Evolutionary conservation across 2,113 vertebrate species (phyloP), one percentile per base, ranked within the genome.

Genomic region (Manacus vitellinus): DNA sequence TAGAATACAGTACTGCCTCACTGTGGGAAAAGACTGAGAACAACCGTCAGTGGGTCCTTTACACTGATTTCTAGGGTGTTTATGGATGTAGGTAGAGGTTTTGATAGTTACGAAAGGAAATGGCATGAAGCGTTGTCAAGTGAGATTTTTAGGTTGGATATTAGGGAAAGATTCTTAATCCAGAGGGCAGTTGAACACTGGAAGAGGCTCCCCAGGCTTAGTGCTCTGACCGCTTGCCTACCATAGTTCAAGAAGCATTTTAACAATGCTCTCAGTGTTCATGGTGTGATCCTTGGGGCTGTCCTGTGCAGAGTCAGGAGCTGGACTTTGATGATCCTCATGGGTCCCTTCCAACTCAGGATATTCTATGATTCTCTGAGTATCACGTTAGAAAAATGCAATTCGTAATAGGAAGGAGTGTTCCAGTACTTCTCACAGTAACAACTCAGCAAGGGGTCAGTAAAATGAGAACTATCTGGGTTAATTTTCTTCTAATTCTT

Each of bases 181-280:
- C 70, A 9, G 33, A 33, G 27, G 2, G 3, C 28, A 44, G 15
- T 3, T 46, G 68, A 37, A 46, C 39, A 6, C 33, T 54, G 30
- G 20, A 41, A 7, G 30, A 41, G 39, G 62, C n/a, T 76, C 21
- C n/a, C 17, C 41, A 35, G 9, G 20, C 23, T 30, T 27, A 46
- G 6, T 68, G n/a, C 62, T 76, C 22, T 39, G 63, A 23, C 3
- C 30, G 1, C 30, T 47, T 49, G 63, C 18, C 28, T 31, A 1
- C 9, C 30, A 37, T 37, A 62, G 39, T 23, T 68, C 24, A 49
- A 46, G 41, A 31, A 41, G 55, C 12, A 35, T 31, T 83, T 35
- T 31, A 8, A 27, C 21, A 41, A 27, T 0, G 0, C 30, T 70
- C 21, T 55, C 9, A 2, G 27, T 52, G n/a, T 27, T 55, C 54